phyloP scores from a whole-genome alignment of 2,113 vertebrate genomes.

The Ictalurus punctatus region DNA sequence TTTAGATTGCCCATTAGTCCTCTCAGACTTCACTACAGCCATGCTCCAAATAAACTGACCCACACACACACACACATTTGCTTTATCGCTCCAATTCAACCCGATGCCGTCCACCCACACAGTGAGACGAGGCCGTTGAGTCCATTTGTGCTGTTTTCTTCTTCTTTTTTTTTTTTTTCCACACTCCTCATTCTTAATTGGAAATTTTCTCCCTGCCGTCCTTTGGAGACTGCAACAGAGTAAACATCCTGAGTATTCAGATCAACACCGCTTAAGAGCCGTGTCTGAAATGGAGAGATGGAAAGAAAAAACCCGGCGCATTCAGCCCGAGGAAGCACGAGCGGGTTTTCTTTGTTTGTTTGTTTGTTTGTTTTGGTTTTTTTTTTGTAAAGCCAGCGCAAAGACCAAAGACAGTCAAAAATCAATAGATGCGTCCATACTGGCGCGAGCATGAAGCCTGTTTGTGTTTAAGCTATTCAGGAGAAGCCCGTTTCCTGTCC shows the following conservation, averaged over 20 bases:
- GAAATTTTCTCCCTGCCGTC: slow-evolving; percentile 17
- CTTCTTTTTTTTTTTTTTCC: not conserved
- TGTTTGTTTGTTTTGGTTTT: no score
- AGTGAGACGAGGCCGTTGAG: not conserved
- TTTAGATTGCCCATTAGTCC: slow-evolving; percentile 20
- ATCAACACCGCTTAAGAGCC: slow-evolving; percentile 46
- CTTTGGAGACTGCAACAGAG: slow-evolving; percentile 14
- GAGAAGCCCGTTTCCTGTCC: slow-evolving; percentile 9
- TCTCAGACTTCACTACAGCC: not conserved
- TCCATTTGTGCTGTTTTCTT: not conserved
- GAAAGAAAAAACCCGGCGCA: slow-evolving; percentile 42
- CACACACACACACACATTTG: not conserved
- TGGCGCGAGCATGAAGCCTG: slow-evolving; percentile 36
- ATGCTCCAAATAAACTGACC: not conserved
- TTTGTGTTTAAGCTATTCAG: slow-evolving; percentile 33
- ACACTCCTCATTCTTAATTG: slow-evolving; percentile 19
- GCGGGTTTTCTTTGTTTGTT: not conserved
- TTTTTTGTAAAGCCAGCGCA: slow-evolving; percentile 27
- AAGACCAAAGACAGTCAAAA: slow-evolving; percentile 43
- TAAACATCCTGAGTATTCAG: slow-evolving; percentile 42
- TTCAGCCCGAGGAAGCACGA: slow-evolving; percentile 42
- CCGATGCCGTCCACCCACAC: not conserved
- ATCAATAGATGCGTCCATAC: slow-evolving; percentile 44
- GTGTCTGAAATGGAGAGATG: slow-evolving; percentile 34
- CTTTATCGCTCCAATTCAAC: not conserved